A percentile compares a stretch with the other conserved stretches of the same genome.
Conservation (phyloP, 2,888 invertebrate genomes). For the Hydraecia micacea region DNA sequence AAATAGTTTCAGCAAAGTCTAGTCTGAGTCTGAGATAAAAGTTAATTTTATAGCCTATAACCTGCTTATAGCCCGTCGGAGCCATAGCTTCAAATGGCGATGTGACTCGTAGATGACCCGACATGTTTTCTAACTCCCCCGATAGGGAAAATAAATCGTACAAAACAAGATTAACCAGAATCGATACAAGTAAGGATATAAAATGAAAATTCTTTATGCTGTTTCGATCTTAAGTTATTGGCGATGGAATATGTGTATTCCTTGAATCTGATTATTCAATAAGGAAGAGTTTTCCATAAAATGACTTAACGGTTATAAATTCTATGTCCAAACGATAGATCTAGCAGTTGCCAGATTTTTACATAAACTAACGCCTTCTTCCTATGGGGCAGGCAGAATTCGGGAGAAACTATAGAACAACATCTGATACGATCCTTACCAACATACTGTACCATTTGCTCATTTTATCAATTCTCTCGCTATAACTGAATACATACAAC, state of each 20-base stretch:
- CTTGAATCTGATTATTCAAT: background rate
- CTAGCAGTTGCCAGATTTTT: no score
- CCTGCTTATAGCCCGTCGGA: background rate
- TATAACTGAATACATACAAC: background rate
- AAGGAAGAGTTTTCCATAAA: background rate
- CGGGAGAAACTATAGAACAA: no score
- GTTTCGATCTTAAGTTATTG: background rate
- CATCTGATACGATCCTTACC: no score
- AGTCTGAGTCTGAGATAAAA: conserved; percentile 23
- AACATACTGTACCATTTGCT: no score
- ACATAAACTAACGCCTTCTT: background rate
- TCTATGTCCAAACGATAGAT: background rate
- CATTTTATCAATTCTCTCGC: no score
- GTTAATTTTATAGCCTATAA: conserved; percentile 27
- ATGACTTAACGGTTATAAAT: background rate
- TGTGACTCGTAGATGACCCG: conserved; percentile 54
- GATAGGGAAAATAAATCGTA: conserved; percentile 44
- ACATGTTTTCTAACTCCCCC: conserved; percentile 34
- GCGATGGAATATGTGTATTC: background rate
- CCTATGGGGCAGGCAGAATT: no score
- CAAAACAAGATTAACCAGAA: conserved; percentile 37
- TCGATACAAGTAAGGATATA: conserved; percentile 11
- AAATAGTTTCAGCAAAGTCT: conserved; percentile 11
- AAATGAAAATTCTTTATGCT: conserved; percentile 27
- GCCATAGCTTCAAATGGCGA: conserved; percentile 19